phyloP scores from a whole-genome alignment of 2,113 vertebrate genomes.

The Cyrtonyx montezumae region DNA sequence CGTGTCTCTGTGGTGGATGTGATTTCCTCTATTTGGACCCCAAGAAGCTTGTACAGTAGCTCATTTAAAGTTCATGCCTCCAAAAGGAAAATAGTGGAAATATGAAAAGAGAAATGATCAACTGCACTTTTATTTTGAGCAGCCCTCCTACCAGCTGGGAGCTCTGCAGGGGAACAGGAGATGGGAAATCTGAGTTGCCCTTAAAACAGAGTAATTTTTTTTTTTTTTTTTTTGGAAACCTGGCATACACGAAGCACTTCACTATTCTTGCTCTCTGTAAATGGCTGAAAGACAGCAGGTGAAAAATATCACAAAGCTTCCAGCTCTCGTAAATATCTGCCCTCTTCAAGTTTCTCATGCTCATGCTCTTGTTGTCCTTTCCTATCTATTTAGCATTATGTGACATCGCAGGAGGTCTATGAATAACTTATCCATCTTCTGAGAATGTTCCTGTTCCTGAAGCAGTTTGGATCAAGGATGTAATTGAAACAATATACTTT shows the following conservation, averaged over 20 bases:
- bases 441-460: background rate
- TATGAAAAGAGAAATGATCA: background rate
- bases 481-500: background rate
- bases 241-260: background rate
- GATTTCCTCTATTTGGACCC: slow-evolving; percentile 60
- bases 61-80: slow-evolving; percentile 57
- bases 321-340: background rate
- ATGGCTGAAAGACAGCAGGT: background rate
- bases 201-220: background rate
- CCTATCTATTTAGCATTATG: background rate
- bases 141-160: background rate
- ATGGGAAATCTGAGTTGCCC: slow-evolving; percentile 18
- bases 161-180: background rate
- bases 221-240: background rate
- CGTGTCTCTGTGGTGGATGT: slow-evolving; percentile 51
- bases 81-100: slow-evolving; percentile 34
- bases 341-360: background rate
- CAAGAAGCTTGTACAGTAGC: slow-evolving; percentile 51
- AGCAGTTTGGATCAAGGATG: background rate
- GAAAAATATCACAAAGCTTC: background rate
- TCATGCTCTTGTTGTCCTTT: background rate
- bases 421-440: background rate
- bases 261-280: background rate
- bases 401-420: background rate
- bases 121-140: slow-evolving; percentile 3